Evolutionary conservation across 30 jellyfish, hydroid and myxozoan species (phyloP).

Genomic region (Aurelia aurita complex sp. Pacific): DNA sequence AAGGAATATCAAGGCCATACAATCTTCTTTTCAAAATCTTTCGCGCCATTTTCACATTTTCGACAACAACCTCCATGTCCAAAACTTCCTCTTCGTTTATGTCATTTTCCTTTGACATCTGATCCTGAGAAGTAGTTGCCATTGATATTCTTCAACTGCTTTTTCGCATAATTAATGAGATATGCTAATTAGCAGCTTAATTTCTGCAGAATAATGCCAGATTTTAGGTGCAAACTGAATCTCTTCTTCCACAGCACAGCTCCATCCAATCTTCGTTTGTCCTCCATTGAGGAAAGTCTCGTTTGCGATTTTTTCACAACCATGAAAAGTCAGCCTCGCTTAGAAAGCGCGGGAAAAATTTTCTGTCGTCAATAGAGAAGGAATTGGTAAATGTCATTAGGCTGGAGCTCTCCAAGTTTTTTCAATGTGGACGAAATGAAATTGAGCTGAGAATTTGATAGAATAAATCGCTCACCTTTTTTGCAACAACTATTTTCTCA

Average conservation of each 20-base stretch:
- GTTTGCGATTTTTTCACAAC: no score
- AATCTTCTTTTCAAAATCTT: conserved; percentile 51
- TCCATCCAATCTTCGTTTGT: no score
- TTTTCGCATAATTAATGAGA: conserved; percentile 7
- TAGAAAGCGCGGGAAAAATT: conserved; percentile 23
- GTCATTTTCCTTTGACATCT: neutral
- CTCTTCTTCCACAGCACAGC: no score
- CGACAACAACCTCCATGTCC: neutral
- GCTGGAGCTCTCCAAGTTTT: neutral
- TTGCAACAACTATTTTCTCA: no score
- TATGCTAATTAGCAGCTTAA: no score
- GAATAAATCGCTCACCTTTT: no score
- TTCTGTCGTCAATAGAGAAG: conserved; percentile 16
- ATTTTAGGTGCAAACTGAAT: no score
- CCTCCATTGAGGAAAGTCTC: no score
- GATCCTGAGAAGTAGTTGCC: neutral
- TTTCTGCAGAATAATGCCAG: no score
- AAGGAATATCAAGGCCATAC: conserved; percentile 59
- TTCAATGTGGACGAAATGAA: no score
- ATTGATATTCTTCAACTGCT: conserved; percentile 32
- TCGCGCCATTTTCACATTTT: conserved; percentile 17
- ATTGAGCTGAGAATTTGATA: no score
- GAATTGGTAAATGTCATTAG: no score
- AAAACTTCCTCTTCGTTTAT: neutral
- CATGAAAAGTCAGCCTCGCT: neutral